A percentile compares a stretch with the other conserved stretches of the same genome.
phyloP scores from a whole-genome alignment of 2,113 vertebrate genomes.

The Nycticebus coucang region DNA sequence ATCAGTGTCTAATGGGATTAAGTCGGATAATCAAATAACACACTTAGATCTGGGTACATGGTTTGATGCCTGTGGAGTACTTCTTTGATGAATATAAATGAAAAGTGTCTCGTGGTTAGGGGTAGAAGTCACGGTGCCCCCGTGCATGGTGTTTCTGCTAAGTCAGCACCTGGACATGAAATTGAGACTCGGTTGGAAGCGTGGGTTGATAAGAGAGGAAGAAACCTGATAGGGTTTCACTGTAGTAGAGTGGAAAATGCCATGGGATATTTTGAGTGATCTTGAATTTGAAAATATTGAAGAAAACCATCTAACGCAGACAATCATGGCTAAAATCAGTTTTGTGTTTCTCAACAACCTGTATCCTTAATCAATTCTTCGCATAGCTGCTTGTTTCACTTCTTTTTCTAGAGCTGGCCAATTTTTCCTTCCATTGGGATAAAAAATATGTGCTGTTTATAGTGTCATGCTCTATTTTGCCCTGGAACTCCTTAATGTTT shows the following conservation, averaged over 20 bases:
- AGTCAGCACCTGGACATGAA: constrained; percentile 53
- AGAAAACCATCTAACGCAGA: not conserved
- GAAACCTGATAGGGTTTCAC: not conserved
- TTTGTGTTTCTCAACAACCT: not conserved
- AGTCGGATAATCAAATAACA: constrained; percentile 86
- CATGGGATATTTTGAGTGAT: not conserved
- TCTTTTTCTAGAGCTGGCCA: not conserved
- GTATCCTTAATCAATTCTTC: not conserved
- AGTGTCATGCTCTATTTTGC: not conserved
- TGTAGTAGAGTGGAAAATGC: not conserved
- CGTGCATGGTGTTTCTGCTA: constrained; percentile 3
- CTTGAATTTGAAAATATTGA: not conserved
- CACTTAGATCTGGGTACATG: constrained; percentile 76
- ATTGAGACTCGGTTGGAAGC: not conserved
- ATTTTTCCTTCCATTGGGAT: not conserved
- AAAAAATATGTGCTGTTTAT: not conserved
- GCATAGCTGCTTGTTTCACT: not conserved
- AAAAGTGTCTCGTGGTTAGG: constrained; percentile 50
- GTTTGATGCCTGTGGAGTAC: constrained; percentile 73
- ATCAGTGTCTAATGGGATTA: constrained; percentile 87
- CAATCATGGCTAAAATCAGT: not conserved
- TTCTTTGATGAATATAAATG: constrained; percentile 81
- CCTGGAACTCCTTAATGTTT: not conserved
- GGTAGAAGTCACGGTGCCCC: not conserved
- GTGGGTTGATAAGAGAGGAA: not conserved